Evolutionary conservation across 2,888 invertebrate species (phyloP).

Genomic region (Chydorus sphaericus): DNA sequence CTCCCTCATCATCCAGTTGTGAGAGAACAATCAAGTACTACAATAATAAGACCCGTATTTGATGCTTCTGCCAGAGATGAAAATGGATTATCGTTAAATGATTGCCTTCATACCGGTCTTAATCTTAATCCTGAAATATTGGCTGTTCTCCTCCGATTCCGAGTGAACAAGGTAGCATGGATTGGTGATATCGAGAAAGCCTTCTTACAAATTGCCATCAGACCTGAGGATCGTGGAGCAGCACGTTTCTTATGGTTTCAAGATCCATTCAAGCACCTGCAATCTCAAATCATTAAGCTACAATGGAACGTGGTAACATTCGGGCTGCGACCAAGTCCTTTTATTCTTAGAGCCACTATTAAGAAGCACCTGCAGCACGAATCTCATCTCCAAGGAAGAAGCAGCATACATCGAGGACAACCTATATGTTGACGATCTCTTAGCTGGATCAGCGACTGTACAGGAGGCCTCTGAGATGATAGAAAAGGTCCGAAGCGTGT

Average conservation of each 20-base stretch:
- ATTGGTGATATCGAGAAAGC: conserved; percentile 3
- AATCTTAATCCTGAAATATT: conserved; percentile 6
- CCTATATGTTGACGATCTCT: conserved; percentile 21
- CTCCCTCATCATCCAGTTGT: background rate
- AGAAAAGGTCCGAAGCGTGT: conserved; percentile 13
- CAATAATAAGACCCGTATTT: background rate
- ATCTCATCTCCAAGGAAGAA: too few species aligned
- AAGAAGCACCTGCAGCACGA: background rate
- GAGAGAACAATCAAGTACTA: background rate
- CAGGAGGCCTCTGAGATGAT: conserved; percentile 15
- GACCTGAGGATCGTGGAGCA: background rate
- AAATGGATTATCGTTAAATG: background rate
- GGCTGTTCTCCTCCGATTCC: background rate
- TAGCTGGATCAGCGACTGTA: conserved; percentile 16
- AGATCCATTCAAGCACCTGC: too few species aligned
- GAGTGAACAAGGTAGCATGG: background rate
- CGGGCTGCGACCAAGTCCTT: background rate
- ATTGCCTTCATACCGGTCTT: background rate
- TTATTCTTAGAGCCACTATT: background rate
- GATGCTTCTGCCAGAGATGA: background rate
- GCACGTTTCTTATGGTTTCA: background rate
- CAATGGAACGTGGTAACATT: conserved; percentile 7
- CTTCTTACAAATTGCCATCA: background rate
- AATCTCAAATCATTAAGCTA: too few species aligned
- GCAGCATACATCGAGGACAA: conserved; percentile 8